Percentiles rank a stretch among this genome's conserved stretches.
Evolutionary conservation across 2,888 invertebrate species (phyloP).

Genomic region (Falcaria lacertinaria): DNA sequence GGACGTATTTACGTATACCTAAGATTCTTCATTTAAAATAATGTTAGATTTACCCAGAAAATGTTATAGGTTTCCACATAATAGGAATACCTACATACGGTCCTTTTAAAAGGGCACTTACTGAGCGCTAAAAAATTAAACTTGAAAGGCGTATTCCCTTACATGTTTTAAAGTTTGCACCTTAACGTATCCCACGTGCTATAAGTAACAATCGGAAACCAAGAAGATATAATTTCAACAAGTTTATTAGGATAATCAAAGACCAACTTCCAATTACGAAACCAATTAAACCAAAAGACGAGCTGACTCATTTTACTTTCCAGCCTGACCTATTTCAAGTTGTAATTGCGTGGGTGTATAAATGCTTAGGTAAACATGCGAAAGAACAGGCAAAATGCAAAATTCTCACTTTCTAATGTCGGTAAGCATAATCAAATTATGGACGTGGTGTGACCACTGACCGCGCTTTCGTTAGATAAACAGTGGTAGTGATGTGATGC

Average conservation of each 20-base stretch:
- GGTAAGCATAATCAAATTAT: slow-evolving; percentile 53
- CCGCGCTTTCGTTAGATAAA: slow-evolving; percentile 53
- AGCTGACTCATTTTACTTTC: not conserved
- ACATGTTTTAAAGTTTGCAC: too few species aligned
- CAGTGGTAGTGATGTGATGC: slow-evolving; percentile 16
- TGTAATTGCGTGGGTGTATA: slow-evolving; percentile 1
- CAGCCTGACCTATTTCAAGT: not conserved
- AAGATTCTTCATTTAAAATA: too few species aligned
- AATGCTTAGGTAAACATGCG: not conserved
- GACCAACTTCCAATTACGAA: not conserved
- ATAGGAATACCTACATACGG: too few species aligned
- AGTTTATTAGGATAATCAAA: not conserved
- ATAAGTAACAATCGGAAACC: too few species aligned
- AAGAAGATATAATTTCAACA: not conserved
- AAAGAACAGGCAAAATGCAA: slow-evolving; percentile 7
- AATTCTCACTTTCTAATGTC: slow-evolving; percentile 53
- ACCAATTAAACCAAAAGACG: not conserved
- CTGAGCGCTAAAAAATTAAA: too few species aligned
- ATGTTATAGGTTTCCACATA: too few species aligned
- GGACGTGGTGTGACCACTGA: slow-evolving; percentile 36
- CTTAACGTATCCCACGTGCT: too few species aligned
- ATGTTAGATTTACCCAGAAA: too few species aligned
- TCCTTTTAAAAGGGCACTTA: too few species aligned
- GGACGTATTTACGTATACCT: too few species aligned
- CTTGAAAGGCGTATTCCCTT: too few species aligned